Evolutionary conservation across 2,888 invertebrate species (phyloP).

Genomic region (Augochlorella aurata): DNA sequence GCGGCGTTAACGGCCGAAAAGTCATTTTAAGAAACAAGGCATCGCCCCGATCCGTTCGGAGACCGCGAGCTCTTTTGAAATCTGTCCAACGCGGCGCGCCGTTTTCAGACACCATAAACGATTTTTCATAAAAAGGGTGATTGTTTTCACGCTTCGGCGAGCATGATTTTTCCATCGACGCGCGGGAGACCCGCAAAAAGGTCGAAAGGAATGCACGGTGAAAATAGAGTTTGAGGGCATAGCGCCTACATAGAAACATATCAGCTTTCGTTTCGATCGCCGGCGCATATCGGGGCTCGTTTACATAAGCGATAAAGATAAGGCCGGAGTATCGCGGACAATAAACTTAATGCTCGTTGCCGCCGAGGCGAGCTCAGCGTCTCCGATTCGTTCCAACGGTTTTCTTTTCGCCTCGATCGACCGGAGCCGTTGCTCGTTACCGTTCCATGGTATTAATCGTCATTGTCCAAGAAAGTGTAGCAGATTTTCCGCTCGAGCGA

Average conservation of each 20-base stretch:
- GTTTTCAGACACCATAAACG: background rate
- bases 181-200: conserved; percentile 5
- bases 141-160: conserved; percentile 4
- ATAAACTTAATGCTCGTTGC: no score
- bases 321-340: background rate
- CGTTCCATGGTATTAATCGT: conserved; percentile 1
- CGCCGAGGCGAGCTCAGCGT: background rate
- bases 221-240: conserved; percentile 15
- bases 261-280: conserved; percentile 16
- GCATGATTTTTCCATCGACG: background rate
- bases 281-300: background rate
- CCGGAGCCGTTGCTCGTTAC: conserved; percentile 7
- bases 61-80: background rate
- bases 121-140: background rate
- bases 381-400: background rate
- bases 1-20: conserved; percentile 66
- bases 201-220: background rate
- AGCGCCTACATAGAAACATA: no score
- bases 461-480: conserved; percentile 53
- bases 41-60: conserved; percentile 17
- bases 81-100: no score
- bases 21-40: conserved; percentile 54
- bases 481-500: conserved; percentile 60
- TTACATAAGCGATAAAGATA: conserved; percentile 9
- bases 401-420: background rate